Evolutionary conservation across 2,888 invertebrate species (phyloP).

Genomic region (Leptura quadrifasciata): DNA sequence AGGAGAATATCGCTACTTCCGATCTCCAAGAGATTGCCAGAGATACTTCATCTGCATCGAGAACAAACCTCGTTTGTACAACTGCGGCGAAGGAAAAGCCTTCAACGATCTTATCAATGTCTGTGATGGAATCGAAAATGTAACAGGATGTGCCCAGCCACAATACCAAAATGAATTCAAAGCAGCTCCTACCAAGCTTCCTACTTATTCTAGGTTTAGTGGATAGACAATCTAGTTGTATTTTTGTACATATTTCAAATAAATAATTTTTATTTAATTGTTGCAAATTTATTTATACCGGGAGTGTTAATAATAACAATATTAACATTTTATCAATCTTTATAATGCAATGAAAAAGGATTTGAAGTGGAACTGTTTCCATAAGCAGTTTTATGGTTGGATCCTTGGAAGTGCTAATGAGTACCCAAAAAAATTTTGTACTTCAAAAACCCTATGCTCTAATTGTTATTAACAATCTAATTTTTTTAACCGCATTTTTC

Average conservation of each 20-base stretch:
- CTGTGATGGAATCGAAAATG: conserved; percentile 88
- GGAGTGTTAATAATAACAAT: no score
- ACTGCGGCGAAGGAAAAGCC: conserved; percentile 85
- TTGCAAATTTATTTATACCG: background rate
- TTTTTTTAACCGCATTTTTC: no score
- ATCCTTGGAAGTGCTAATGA: no score
- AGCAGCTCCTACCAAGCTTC: conserved; percentile 34
- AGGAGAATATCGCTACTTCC: conserved; percentile 75
- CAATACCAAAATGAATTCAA: conserved; percentile 45
- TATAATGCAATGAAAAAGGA: no score
- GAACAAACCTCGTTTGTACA: conserved; percentile 81
- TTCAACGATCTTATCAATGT: conserved; percentile 84
- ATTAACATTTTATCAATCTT: no score
- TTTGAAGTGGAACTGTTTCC: no score
- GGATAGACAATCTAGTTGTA: conserved; percentile 7
- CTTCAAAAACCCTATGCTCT: no score
- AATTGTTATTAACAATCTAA: no score
- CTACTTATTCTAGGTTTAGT: conserved; percentile 18
- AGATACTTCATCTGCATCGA: conserved; percentile 87
- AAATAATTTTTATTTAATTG: conserved; percentile 26
- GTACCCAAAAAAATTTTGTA: no score
- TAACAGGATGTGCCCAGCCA: conserved; percentile 80
- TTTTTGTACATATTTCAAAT: conserved; percentile 35
- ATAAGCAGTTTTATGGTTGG: no score
- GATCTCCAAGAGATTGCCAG: conserved; percentile 82